phyloP scores from a whole-genome alignment of 2,797 vertebrate species.

The Rhodeus uyekii region DNA sequence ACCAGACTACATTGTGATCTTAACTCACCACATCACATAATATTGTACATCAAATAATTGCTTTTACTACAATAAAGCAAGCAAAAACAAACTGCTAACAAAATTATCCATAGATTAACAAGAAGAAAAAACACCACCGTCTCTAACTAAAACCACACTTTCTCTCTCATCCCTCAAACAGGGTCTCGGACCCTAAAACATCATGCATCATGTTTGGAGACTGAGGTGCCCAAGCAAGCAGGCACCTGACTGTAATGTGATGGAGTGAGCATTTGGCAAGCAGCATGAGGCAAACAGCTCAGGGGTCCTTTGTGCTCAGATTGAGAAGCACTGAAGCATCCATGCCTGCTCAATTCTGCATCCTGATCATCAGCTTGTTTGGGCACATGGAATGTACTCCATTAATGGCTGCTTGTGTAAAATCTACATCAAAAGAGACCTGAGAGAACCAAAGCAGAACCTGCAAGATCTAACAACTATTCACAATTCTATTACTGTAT shows the following conservation, averaged over 20 bases:
- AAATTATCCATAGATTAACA: neutral
- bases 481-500: neutral
- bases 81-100: neutral
- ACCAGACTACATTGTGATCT: neutral
- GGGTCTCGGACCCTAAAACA: neutral
- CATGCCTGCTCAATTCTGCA: conserved; percentile 13
- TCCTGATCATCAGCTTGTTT: conserved; percentile 42
- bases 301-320: conserved; percentile 35
- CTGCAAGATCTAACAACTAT: neutral
- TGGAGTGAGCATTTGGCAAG: conserved; percentile 10
- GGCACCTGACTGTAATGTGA: conserved; percentile 17
- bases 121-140: neutral
- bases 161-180: neutral
- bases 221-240: neutral
- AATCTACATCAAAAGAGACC: neutral
- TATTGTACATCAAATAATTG: neutral
- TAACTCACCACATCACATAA: neutral
- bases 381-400: conserved; percentile 39
- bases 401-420: conserved; percentile 35
- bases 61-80: neutral
- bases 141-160: neutral
- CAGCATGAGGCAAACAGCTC: conserved; percentile 11
- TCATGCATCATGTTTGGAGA: neutral
- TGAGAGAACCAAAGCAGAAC: neutral
- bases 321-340: conserved; percentile 35